Evolutionary conservation across 2,113 vertebrate species (phyloP), one percentile per base, ranked within the genome.

Genomic region (Syngnathus typhle): DNA sequence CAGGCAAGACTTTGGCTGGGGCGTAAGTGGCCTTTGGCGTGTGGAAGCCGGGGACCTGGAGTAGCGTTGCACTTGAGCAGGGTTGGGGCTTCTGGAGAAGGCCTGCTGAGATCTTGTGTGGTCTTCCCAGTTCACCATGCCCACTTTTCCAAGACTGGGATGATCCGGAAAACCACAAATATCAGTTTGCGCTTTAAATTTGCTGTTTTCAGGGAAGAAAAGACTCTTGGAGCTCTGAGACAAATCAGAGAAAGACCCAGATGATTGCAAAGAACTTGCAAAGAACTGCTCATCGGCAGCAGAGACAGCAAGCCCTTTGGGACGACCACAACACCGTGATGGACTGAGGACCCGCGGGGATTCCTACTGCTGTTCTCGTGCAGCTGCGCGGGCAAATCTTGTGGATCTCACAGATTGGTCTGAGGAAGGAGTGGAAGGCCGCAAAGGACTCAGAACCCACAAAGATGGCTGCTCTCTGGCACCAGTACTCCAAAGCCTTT

Each of bases 101-200:
- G n/a, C 27, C 10, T 7, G 44, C 51, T 84, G 67, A 2, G 78
- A 84, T 44, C 73, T 59, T 13, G 59, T 38, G 19, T 77, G 60
- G 60, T 10, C 43, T 47, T 79, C 69, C 18, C 7, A 21, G 11
- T 5, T 58, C 41, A 38, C 32, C 54, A 63, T 5, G 16, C 39
- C 71, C 1, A 52, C 11, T 68, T 82, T 85, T 13, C 72, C 69
- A 16, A 78, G 83, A 77, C 85, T 85, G 54, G 55, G 81, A 6
- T 71, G 66, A 23, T 67, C 65, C 4, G 80, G 74, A 7, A 76
- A 86, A 8, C 63, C 4, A 52, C 61, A 58, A 47, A 59, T 21
- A 58, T 52, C 65, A 41, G 44, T 5, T 16, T 46, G 66, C 4
- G 72, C 67, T 75, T 27, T 8, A 47, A 36, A 19, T 39, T 54